These are phyloP conservation scores for Rhopilema esculentum DNA, from an alignment of 30 jellyfish, hydroid and myxozoan genomes.

Conservation along the genomic window DNA sequence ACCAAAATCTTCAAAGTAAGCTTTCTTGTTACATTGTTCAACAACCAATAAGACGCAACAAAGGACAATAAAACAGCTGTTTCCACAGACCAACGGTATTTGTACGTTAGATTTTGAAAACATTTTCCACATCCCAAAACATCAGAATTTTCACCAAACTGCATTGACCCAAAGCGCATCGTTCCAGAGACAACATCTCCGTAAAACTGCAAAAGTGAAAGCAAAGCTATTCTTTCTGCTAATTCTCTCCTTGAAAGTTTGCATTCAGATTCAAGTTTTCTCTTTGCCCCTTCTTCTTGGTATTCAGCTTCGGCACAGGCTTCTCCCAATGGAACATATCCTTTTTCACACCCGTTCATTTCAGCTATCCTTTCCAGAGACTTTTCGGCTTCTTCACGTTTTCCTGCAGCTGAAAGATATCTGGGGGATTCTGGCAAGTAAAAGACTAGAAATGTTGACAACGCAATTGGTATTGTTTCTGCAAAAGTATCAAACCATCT, in stretches of 20 bases:
- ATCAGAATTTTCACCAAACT: slow-evolving; percentile 4
- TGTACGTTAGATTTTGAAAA: neutral
- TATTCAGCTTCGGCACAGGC: too few relatives aligned
- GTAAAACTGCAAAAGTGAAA: neutral
- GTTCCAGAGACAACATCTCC: neutral
- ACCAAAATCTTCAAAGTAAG: neutral
- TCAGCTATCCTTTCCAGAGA: neutral
- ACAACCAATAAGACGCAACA: too few relatives aligned
- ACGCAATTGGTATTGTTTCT: neutral
- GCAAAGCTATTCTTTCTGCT: neutral
- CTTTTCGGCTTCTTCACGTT: neutral
- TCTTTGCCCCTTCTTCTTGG: too few relatives aligned
- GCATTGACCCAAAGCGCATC: neutral
- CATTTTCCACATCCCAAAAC: neutral
- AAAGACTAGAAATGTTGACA: neutral
- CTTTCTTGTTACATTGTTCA: too few relatives aligned
- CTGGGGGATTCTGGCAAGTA: slow-evolving; percentile 16
- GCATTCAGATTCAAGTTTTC: neutral
- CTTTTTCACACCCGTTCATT: neutral
- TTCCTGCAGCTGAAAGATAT: neutral
- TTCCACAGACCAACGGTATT: slow-evolving; percentile 1
- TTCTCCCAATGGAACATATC: too few relatives aligned
- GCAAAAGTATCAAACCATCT: neutral
- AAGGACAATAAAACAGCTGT: neutral
- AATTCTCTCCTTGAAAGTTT: neutral